Percentiles rank a stretch among this genome's conserved stretches.
Conservation (phyloP, 2,888 invertebrate genomes). For the Stramonita haemastoma region DNA sequence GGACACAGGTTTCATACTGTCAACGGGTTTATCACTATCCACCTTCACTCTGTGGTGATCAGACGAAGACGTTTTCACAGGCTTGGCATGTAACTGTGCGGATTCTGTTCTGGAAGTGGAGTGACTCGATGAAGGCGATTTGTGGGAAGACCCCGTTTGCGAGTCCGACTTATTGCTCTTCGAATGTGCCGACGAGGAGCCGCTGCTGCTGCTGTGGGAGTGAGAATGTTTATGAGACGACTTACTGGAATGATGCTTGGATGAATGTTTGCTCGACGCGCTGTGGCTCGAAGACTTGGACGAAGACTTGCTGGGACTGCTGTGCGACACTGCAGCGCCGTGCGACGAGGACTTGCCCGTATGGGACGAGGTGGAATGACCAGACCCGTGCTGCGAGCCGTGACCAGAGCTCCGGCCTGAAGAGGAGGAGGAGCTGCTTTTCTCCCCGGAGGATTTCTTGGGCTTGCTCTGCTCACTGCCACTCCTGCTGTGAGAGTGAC, state of each 20-base stretch:
- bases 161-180: background rate
- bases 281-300: slow-evolving; percentile 9
- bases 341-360: background rate
- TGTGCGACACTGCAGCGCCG: background rate
- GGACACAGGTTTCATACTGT: background rate
- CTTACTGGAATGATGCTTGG: slow-evolving; percentile 16
- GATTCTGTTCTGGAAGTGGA: background rate
- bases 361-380: background rate
- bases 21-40: background rate
- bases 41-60: background rate
- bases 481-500: slow-evolving; percentile 7
- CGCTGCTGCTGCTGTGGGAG: background rate
- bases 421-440: background rate
- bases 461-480: background rate
- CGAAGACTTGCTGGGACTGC: slow-evolving; percentile 27
- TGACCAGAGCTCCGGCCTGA: background rate
- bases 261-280: background rate
- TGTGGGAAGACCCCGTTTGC: background rate
- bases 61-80: background rate
- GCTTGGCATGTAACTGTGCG: background rate
- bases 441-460: background rate
- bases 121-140: slow-evolving; percentile 15
- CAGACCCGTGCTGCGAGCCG: background rate
- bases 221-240: slow-evolving; percentile 26
- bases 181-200: background rate